Evolutionary conservation across 2,888 invertebrate species (phyloP).

Genomic region (Drosophila picticornis): DNA sequence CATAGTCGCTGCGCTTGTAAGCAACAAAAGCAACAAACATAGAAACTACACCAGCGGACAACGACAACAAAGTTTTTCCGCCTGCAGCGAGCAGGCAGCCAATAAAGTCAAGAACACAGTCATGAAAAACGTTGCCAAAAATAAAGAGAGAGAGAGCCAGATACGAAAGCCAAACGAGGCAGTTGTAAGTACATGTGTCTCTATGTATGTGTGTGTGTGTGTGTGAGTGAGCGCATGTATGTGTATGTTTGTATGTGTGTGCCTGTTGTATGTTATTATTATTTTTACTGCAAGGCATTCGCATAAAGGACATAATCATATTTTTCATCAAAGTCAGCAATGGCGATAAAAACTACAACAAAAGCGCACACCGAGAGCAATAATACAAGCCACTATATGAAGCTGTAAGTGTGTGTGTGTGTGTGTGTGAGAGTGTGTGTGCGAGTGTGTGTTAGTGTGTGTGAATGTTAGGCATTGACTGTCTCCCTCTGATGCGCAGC

Average conservation of each 20-base stretch:
- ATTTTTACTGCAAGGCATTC: constrained; percentile 81
- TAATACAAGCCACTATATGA: constrained; percentile 56
- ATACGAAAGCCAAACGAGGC: constrained; percentile 60
- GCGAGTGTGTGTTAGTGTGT: background rate
- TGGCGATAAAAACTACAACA: constrained; percentile 70
- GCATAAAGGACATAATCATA: constrained; percentile 80
- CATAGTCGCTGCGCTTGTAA: constrained; percentile 18
- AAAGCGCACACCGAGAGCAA: constrained; percentile 51
- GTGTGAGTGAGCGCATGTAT: background rate
- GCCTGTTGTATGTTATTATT: constrained; percentile 72
- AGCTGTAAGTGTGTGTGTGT: constrained; percentile 21
- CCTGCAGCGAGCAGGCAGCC: constrained; percentile 60
- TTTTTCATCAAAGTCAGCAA: constrained; percentile 78
- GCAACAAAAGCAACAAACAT: constrained; percentile 7
- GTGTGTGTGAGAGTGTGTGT: background rate
- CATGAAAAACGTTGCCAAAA: constrained; percentile 76
- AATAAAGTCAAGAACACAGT: constrained; percentile 78
- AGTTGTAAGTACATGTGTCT: constrained; percentile 22
- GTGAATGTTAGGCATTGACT: constrained; percentile 32
- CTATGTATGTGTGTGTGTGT: constrained; percentile 5
- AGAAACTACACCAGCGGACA: constrained; percentile 17
- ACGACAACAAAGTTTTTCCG: constrained; percentile 50
- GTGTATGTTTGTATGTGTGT: constrained; percentile 20
- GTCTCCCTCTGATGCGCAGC: constrained; percentile 44
- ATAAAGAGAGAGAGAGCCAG: constrained; percentile 41